Evolutionary conservation across 2,113 vertebrate genomes (phyloP).

Genomic region (Scytalopus superciliaris): DNA sequence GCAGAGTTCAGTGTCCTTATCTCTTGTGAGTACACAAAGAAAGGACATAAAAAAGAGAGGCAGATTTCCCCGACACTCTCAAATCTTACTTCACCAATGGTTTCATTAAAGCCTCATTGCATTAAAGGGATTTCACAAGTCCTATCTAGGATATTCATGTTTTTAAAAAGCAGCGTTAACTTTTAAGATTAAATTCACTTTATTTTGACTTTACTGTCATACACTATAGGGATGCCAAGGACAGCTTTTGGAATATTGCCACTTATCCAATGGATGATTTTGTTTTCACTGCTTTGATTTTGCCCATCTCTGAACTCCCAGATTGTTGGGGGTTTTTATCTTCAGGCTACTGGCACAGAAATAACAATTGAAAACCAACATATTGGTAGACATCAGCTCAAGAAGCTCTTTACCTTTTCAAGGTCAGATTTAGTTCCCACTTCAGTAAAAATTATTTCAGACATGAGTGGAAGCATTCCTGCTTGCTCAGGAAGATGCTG

Average conservation of each 20-base stretch:
- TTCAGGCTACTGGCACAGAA: neutral
- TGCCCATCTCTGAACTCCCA: neutral
- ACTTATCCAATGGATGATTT: neutral
- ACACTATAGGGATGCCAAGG: neutral
- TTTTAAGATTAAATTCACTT: neutral
- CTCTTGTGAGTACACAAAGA: neutral
- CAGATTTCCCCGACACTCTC: neutral
- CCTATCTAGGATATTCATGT: neutral
- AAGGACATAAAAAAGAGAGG: neutral
- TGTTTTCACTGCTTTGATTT: slow-evolving; percentile 11
- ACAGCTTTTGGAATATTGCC: neutral
- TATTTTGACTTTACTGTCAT: neutral
- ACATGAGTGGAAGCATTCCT: neutral
- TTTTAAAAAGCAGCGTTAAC: neutral
- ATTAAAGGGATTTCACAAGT: neutral
- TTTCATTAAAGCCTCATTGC: neutral
- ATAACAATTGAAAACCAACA: neutral
- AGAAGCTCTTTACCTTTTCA: neutral
- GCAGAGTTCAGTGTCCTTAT: neutral
- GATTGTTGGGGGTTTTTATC: neutral
- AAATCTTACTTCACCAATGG: neutral
- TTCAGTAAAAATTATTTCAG: neutral
- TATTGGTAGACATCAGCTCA: neutral
- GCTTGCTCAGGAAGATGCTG: neutral
- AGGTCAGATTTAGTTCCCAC: neutral